A percentile compares a stretch with the other conserved stretches of the same genome.
Evolutionary conservation across 2,797 vertebrate genomes (phyloP).

Genomic region (Paratrypauchen microcephalus): DNA sequence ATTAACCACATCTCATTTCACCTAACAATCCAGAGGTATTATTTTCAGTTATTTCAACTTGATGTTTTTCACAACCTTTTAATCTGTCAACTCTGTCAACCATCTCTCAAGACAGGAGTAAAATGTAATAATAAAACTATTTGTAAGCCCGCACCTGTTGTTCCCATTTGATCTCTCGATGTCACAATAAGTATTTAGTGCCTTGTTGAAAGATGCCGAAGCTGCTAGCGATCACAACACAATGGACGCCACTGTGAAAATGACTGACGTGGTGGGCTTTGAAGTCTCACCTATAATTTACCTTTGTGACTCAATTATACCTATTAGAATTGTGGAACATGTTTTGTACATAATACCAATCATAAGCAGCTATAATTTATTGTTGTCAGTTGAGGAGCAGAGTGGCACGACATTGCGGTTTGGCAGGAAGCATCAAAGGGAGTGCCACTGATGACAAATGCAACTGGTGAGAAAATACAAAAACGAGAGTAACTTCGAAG

Average conservation of each 20-base stretch:
- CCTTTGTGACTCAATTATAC: slow-evolving; percentile 58
- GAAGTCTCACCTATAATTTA: slow-evolving; percentile 54
- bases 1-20: not conserved
- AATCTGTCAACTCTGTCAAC: not conserved
- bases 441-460: slow-evolving; percentile 51
- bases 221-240: slow-evolving; percentile 36
- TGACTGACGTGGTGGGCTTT: slow-evolving; percentile 33
- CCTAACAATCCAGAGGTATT: not conserved
- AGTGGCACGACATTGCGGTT: slow-evolving; percentile 39
- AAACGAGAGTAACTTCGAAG: slow-evolving; percentile 63
- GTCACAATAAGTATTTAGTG: slow-evolving; percentile 28
- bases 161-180: slow-evolving; percentile 18
- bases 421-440: slow-evolving; percentile 42
- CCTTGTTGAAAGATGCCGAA: slow-evolving; percentile 31
- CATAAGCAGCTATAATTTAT: slow-evolving; percentile 45
- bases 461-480: slow-evolving; percentile 47
- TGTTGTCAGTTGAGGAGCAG: slow-evolving; percentile 44
- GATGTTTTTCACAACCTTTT: not conserved
- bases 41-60: not conserved
- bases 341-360: slow-evolving; percentile 56
- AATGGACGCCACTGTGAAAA: slow-evolving; percentile 31
- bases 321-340: slow-evolving; percentile 50
- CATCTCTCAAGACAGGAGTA: not conserved
- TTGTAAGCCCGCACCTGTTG: slow-evolving; percentile 26
- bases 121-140: slow-evolving; percentile 13